Conservation (phyloP, 1,140 invertebrate species). For the Proales similis region DNA sequence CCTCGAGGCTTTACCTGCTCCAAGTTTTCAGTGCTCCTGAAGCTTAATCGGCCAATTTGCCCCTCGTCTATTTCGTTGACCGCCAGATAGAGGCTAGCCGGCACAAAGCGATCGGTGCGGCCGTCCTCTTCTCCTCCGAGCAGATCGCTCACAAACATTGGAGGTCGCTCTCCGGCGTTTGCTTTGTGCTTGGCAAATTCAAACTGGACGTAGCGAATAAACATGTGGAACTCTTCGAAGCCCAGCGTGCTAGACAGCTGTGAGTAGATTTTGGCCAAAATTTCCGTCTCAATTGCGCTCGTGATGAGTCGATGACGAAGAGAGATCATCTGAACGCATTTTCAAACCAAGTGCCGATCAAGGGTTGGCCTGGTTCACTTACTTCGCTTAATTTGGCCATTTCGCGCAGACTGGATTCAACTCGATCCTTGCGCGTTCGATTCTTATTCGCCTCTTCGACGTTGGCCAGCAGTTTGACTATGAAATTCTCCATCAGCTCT, state of each 20-base stretch:
- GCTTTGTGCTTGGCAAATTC: slow-evolving; percentile 49
- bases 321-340: slow-evolving; percentile 44
- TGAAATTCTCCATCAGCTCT: slow-evolving; percentile 46
- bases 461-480: slow-evolving; percentile 39
- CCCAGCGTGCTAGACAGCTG: slow-evolving; percentile 46
- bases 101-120: slow-evolving; percentile 43
- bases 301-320: slow-evolving; percentile 46
- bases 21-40: slow-evolving; percentile 45
- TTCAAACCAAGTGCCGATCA: background rate
- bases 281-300: slow-evolving; percentile 47
- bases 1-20: no score
- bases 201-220: slow-evolving; percentile 50
- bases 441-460: slow-evolving; percentile 22
- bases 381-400: no score
- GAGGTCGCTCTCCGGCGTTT: slow-evolving; percentile 45
- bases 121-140: slow-evolving; percentile 48
- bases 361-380: no score
- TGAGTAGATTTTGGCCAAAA: slow-evolving; percentile 48
- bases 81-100: slow-evolving; percentile 42
- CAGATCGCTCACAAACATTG: slow-evolving; percentile 46
- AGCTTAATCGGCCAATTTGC: slow-evolving; percentile 49
- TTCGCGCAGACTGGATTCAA: slow-evolving; percentile 12
- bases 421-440: slow-evolving; percentile 26
- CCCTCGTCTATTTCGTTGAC: slow-evolving; percentile 52
- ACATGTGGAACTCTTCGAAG: slow-evolving; percentile 51